These are phyloP conservation scores for Morpho deidamia DNA, from an alignment of 2,888 invertebrate species.

Conservation along the genomic window DNA sequence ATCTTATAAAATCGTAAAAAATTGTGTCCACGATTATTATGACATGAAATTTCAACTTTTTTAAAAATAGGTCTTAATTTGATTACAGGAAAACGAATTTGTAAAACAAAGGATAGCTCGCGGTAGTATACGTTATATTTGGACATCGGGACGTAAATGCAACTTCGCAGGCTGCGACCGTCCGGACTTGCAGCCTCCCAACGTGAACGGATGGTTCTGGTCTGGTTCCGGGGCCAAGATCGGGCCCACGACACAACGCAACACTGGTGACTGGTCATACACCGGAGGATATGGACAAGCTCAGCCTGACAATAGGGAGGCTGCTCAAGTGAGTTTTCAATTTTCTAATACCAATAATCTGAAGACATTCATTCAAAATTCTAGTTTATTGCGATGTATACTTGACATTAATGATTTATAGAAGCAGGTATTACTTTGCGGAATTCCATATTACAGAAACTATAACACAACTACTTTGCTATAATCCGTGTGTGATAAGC, in stretches of 20 bases:
- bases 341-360: neutral
- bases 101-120: slow-evolving; percentile 91
- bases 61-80: neutral
- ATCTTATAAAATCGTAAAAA: too few species aligned
- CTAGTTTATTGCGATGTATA: too few species aligned
- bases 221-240: slow-evolving; percentile 95
- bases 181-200: slow-evolving; percentile 89
- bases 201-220: slow-evolving; percentile 96
- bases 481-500: too few species aligned
- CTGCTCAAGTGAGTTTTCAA: slow-evolving; percentile 83
- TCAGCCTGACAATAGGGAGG: slow-evolving; percentile 94
- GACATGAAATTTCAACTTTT: neutral
- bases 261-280: slow-evolving; percentile 93
- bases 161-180: slow-evolving; percentile 94
- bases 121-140: slow-evolving; percentile 89
- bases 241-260: slow-evolving; percentile 91
- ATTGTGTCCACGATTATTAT: too few species aligned
- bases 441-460: too few species aligned
- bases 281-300: slow-evolving; percentile 93
- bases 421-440: too few species aligned
- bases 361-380: too few species aligned
- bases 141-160: slow-evolving; percentile 95
- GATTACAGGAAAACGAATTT: slow-evolving; percentile 87
- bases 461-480: too few species aligned
- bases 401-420: too few species aligned